Evolutionary conservation across 2,113 vertebrate species (phyloP).

Genomic region (Carassius auratus): DNA sequence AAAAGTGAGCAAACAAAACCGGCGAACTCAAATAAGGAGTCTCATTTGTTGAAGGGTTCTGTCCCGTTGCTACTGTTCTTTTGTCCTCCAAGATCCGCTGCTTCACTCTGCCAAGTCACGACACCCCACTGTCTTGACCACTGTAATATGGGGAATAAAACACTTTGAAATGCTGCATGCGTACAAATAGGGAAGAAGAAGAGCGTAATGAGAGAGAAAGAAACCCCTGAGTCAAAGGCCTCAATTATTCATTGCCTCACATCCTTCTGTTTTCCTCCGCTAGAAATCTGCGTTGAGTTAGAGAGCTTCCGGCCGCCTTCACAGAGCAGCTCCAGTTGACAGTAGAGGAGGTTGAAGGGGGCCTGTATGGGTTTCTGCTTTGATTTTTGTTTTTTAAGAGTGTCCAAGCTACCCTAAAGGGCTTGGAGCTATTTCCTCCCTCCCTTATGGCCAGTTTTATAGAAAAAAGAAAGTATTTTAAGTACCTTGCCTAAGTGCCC

Average conservation of each 20-base stretch:
- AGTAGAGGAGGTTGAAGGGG: constrained; percentile 21
- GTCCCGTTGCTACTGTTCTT: constrained; percentile 8
- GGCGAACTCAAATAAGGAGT: constrained; percentile 34
- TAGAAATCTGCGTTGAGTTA: constrained; percentile 79
- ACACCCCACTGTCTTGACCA: constrained; percentile 26
- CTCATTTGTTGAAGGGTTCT: constrained; percentile 14
- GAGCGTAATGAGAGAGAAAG: neutral
- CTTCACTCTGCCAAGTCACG: constrained; percentile 23
- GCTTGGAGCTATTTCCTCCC: constrained; percentile 10
- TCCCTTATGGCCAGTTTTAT: constrained; percentile 23
- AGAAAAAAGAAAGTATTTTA: constrained; percentile 33
- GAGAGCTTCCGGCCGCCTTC: constrained; percentile 67
- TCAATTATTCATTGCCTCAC: constrained; percentile 60
- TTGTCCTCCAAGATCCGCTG: constrained; percentile 32
- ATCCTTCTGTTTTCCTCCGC: constrained; percentile 67
- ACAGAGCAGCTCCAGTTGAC: constrained; percentile 60
- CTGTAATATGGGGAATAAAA: constrained; percentile 31
- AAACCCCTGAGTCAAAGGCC: constrained; percentile 10
- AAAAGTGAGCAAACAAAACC: constrained; percentile 27
- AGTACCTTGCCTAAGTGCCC: constrained; percentile 17
- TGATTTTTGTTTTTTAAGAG: constrained; percentile 43
- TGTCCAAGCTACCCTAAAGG: constrained; percentile 36
- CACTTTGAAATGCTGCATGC: constrained; percentile 13
- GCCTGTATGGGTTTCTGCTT: constrained; percentile 37
- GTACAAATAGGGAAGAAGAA: constrained; percentile 18